Evolutionary conservation across 2,888 invertebrate genomes (phyloP), one percentile per base, ranked within the genome.

Genomic region (Lochmaea crataegi): DNA sequence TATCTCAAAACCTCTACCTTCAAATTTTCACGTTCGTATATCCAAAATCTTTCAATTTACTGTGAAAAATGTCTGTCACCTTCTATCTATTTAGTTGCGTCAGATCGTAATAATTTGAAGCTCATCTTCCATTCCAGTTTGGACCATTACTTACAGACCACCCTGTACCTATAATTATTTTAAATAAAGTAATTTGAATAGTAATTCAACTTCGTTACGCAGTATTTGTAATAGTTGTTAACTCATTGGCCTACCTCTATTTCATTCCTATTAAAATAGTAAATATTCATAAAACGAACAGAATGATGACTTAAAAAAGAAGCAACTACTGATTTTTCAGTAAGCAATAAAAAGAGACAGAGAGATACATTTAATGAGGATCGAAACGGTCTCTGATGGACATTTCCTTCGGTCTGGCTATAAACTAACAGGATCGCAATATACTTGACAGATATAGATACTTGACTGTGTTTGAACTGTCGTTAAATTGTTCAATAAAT

Each of bases 361-460:
- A 53, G 57, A 57, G 41, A 12, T 88, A 89, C 89, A 89, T 89
- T 89, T 90, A 90, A 90, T 90, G 90, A 90, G 88, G 86, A 87
- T 87, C 87, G 87, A 89, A 90, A 90, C 90, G 88, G 90, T 88
- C 90, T 63, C 89, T 90, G 90, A 90, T 90, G 90, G 90, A 90
- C 90, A 90, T 89, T 89, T 88, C 86, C 88, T 90, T 89, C 89
- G 89, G 89, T 88, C 89, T 78, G 77, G 74, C 79, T 76, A 82
- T 85, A 85, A 85, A 85, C 80, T 80, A 83, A 80, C 76, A 78
- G 80, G 80, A 83, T 82, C 81, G 82, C 81, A 79, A 80, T 69
- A 79, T 72, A 73, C 81, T 75, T 78, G 85, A 85, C 85, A 84
- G 83, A 83, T 84, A 85, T 83, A 78, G 83, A 80, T 82, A 82